Percentiles rank a stretch among this genome's conserved stretches.
These are phyloP conservation scores for Drosophila yakuba DNA, from an alignment of 1,140 invertebrate genomes.

Conservation along the genomic window DNA sequence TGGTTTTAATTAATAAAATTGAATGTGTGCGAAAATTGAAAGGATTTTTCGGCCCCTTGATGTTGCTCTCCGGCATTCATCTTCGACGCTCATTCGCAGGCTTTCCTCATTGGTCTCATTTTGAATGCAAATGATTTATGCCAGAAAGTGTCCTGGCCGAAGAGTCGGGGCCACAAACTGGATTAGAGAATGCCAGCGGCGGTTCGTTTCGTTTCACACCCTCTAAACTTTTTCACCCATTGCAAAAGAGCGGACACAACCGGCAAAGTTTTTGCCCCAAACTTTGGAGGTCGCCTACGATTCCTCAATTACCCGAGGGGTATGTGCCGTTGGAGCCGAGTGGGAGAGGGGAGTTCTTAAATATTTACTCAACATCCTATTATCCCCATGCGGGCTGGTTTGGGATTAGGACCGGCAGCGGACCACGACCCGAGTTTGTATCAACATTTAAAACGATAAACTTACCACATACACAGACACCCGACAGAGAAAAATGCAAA, in stretches of 20 bases:
- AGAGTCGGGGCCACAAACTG: slow-evolving; percentile 67
- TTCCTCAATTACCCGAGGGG: slow-evolving; percentile 38
- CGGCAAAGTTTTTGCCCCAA: slow-evolving; percentile 47
- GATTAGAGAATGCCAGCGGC: slow-evolving; percentile 75
- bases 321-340: not conserved
- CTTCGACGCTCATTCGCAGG: slow-evolving; percentile 74
- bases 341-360: slow-evolving; percentile 55
- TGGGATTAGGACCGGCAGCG: slow-evolving; percentile 46
- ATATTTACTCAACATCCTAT: slow-evolving; percentile 83
- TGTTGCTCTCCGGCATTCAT: slow-evolving; percentile 62
- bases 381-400: slow-evolving; percentile 66
- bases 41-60: slow-evolving; percentile 72
- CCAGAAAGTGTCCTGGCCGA: slow-evolving; percentile 68
- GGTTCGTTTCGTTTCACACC: slow-evolving; percentile 44
- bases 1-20: slow-evolving; percentile 84
- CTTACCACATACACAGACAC: slow-evolving; percentile 50
- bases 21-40: slow-evolving; percentile 83
- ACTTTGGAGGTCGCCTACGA: slow-evolving; percentile 53
- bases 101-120: slow-evolving; percentile 69
- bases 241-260: slow-evolving; percentile 63
- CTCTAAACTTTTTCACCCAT: slow-evolving; percentile 17
- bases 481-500: slow-evolving; percentile 46
- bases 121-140: slow-evolving; percentile 85
- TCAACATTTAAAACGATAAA: slow-evolving; percentile 83
- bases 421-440: slow-evolving; percentile 68